phyloP scores from a whole-genome alignment of 2,113 vertebrate genomes.

The Pollachius pollachius region DNA sequence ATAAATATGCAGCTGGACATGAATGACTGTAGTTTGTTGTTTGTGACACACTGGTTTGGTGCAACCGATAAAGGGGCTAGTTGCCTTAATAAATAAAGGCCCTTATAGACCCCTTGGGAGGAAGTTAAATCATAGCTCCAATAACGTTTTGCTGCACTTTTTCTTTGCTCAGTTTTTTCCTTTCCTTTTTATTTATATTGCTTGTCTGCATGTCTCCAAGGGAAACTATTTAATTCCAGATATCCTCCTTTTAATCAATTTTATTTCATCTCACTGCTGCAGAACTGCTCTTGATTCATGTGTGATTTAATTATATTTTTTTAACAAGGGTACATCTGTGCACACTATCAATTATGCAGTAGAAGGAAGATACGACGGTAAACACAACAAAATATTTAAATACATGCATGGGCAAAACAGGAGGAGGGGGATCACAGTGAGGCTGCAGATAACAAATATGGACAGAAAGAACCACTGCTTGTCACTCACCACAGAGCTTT shows the following conservation, averaged over 20 bases:
- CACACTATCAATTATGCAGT: conserved; percentile 42
- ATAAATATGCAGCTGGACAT: conserved; percentile 32
- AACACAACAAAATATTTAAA: too few relatives aligned
- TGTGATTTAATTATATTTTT: conserved; percentile 32
- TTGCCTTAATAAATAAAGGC: conserved; percentile 52
- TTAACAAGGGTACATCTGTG: conserved; percentile 47
- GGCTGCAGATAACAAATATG: too few relatives aligned
- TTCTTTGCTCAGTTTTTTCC: conserved; percentile 15
- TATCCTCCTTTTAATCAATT: conserved; percentile 63
- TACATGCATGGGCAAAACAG: too few relatives aligned
- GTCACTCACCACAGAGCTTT: too few relatives aligned
- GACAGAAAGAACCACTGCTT: too few relatives aligned
- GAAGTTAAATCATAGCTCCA: conserved; percentile 55
- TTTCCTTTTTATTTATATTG: conserved; percentile 50
- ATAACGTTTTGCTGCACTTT: conserved; percentile 57
- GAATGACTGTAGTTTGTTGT: conserved; percentile 45
- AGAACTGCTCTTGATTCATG: conserved; percentile 54
- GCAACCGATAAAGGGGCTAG: conserved; percentile 51
- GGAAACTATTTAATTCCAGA: conserved; percentile 56
- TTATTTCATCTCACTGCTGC: conserved; percentile 59
- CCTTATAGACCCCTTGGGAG: conserved; percentile 39
- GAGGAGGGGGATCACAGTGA: too few relatives aligned
- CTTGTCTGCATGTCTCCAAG: conserved; percentile 40
- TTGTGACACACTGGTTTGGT: conserved; percentile 44
- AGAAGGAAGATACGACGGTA: neutral